phyloP scores from a whole-genome alignment of 2,888 invertebrate species.

The Pegoplata infirma region DNA sequence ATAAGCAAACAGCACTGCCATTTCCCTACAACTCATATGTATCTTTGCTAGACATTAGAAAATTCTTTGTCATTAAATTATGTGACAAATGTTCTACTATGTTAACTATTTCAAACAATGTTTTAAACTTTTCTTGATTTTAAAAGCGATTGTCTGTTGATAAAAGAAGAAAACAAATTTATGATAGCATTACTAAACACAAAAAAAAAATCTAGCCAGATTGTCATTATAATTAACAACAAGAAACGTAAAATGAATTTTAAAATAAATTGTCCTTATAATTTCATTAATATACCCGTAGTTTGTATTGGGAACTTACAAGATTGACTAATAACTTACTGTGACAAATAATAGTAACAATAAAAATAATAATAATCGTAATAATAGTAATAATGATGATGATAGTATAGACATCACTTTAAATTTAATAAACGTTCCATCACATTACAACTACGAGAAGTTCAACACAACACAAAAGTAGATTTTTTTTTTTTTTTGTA shows the following conservation, averaged over 20 bases:
- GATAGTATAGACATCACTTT: slow-evolving; percentile 57
- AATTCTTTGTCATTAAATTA: not conserved
- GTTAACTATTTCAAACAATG: not conserved
- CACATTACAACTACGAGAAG: slow-evolving; percentile 16
- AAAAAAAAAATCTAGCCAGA: not conserved
- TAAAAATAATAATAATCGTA: slow-evolving; percentile 30
- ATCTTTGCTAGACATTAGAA: no score
- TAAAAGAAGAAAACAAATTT: not conserved
- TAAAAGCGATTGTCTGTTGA: not conserved
- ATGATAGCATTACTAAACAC: not conserved
- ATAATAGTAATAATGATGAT: slow-evolving; percentile 47
- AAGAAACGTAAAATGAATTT: slow-evolving; percentile 28
- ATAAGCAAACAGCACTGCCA: no score
- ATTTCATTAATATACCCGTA: slow-evolving; percentile 11
- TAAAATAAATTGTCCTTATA: slow-evolving; percentile 7
- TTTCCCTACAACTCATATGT: no score
- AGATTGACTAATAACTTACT: slow-evolving; percentile 43
- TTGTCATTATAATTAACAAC: slow-evolving; percentile 29
- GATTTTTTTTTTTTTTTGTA: no score
- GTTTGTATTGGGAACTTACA: not conserved
- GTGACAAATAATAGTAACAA: slow-evolving; percentile 49
- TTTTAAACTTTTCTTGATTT: not conserved
- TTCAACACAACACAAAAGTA: not conserved
- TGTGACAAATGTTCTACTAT: no score
- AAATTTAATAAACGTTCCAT: slow-evolving; percentile 59